Conservation (phyloP, 1,140 invertebrate genomes). For the Drosophila melanogaster region DNA sequence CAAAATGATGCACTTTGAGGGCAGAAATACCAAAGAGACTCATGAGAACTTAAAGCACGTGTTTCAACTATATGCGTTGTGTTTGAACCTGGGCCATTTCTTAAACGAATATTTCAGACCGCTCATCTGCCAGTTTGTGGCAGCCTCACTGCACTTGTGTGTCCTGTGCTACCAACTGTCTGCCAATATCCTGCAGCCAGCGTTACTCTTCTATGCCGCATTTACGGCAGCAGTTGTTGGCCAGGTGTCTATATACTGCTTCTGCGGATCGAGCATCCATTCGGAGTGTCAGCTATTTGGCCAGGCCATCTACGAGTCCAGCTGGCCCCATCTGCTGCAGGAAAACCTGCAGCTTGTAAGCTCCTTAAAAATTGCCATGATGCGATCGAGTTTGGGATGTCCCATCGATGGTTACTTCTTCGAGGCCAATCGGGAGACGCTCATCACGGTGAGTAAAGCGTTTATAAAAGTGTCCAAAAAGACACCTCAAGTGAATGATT, state of each 20-base stretch:
- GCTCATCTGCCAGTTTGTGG: slow-evolving; percentile 46
- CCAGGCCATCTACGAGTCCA: slow-evolving; percentile 38
- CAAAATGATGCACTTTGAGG: slow-evolving; percentile 33
- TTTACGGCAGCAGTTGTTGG: slow-evolving; percentile 45
- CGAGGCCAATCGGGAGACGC: slow-evolving; percentile 34
- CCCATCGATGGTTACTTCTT: slow-evolving; percentile 48
- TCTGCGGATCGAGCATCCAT: slow-evolving; percentile 41
- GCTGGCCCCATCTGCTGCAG: slow-evolving; percentile 15
- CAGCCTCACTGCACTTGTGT: slow-evolving; percentile 49
- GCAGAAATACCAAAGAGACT: neutral
- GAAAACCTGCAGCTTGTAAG: slow-evolving; percentile 6
- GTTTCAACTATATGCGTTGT: slow-evolving; percentile 17
- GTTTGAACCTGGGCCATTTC: slow-evolving; percentile 10
- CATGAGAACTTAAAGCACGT: slow-evolving; percentile 24
- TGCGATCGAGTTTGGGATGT: slow-evolving; percentile 23
- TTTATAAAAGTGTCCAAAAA: no score
- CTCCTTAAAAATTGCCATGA: slow-evolving; percentile 28
- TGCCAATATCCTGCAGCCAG: slow-evolving; percentile 31
- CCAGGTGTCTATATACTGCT: slow-evolving; percentile 54
- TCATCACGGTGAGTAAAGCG: slow-evolving; percentile 22
- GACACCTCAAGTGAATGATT: no score
- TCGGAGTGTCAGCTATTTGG: slow-evolving; percentile 20
- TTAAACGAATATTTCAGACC: slow-evolving; percentile 43
- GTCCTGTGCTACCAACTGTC: slow-evolving; percentile 52
- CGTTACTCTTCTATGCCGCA: slow-evolving; percentile 42